Conservation (phyloP, 2,113 vertebrate species). For the Amphiprion percula region DNA sequence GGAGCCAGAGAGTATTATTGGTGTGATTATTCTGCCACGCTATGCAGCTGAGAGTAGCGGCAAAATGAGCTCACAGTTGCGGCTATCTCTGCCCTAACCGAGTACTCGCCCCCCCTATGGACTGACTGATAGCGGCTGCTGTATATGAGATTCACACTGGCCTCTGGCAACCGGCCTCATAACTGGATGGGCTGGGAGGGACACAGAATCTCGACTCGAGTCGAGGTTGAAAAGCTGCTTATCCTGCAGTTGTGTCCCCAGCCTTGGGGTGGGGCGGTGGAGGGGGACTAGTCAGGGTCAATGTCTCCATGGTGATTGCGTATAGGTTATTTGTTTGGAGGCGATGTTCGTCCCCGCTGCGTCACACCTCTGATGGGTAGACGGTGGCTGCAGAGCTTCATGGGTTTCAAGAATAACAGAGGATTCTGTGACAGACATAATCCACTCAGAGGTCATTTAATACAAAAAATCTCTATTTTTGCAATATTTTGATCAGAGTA, state of each 20-base stretch:
- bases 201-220: constrained; percentile 34
- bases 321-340: constrained; percentile 55
- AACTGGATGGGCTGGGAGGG: constrained; percentile 48
- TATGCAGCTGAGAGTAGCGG: constrained; percentile 5
- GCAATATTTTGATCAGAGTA: constrained; percentile 35
- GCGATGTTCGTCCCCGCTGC: constrained; percentile 21
- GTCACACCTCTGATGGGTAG: constrained; percentile 27
- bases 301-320: constrained; percentile 43
- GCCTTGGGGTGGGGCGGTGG: constrained; percentile 1
- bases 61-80: constrained; percentile 40
- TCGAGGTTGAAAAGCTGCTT: constrained; percentile 58
- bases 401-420: constrained; percentile 2
- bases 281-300: constrained; percentile 27
- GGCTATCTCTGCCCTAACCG: constrained; percentile 46
- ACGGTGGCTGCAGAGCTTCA: constrained; percentile 18
- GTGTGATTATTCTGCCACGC: constrained; percentile 58
- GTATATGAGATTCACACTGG: constrained; percentile 57
- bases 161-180: constrained; percentile 61
- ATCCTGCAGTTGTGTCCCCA: constrained; percentile 41
- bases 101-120: constrained; percentile 32
- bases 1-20: constrained; percentile 49
- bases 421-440: constrained; percentile 12
- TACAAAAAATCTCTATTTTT: constrained; percentile 17
- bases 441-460: constrained; percentile 34
- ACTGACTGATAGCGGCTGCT: constrained; percentile 52